Base-by-base conservation (phyloP, 2,888 invertebrate genomes). In the Pachliopta kotzebuea region DNA sequence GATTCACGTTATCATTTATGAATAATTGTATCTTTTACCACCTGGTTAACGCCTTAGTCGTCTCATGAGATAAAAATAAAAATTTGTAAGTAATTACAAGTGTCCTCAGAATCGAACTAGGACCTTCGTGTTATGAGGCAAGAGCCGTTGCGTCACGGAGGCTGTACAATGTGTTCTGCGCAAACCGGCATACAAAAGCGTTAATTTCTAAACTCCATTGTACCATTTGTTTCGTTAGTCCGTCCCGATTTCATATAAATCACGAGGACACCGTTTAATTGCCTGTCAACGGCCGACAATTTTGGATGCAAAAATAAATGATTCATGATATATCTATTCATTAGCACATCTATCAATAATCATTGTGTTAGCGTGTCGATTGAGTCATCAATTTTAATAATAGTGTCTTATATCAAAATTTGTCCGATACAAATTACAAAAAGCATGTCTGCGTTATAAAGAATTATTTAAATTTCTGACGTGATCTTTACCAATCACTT, bases 381-480 rank as follows among this genome's bases (percentile, higher is more conserved):
- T 80, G 78, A 86, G 77, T 79, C 84, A 86, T 88, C 81, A 85
- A 83, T 83, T 81, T 81, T 84, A 81, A 85, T 84, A 84, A 83
- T n/a, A 73, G 70, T 68, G 72, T 77, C 75, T 67, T 72, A 68
- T 76, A 73, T 63, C 66, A 72, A 67, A n/a, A 64, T 45, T 45
- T 63, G 7, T 56, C 50, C n/a, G 52, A 23, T 24, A 37, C 29
- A 37, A 62, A 50, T 42, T 18, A n/a, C 42, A 60, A 24, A 31
- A 9, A 45, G n/a, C 17, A n/a, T 20, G 26, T 8, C 29, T 55
- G 55, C 45, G 61, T 56, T 61, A 45, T 31, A 2, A 9, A 42
- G 21, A 23, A 42, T 42, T 37, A 21, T 56, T n/a, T 21, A 52
- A 23, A 21, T 21, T 21, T 52, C 3, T 52, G 45, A 45, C 45